Conservation (phyloP, 2,888 invertebrate species). For the Pteria penguin region DNA sequence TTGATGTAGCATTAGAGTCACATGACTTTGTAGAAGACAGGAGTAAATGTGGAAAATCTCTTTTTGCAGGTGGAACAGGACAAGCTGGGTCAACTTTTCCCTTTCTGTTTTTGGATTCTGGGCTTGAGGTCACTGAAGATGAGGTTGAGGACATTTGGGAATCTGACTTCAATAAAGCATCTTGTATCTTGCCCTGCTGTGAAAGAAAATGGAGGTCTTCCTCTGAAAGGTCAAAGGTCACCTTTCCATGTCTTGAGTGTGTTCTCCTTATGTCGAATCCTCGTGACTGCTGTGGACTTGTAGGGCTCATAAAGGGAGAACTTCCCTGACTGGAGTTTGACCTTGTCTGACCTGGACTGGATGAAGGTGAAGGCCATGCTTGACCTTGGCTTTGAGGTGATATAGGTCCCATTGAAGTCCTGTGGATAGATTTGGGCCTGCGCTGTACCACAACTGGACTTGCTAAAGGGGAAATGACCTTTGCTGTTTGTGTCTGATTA, state of each 20-base stretch:
- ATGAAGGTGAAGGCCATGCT: neutral
- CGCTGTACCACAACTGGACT: conserved; percentile 17
- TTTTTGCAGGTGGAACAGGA: conserved; percentile 9
- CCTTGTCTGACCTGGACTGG: conserved; percentile 11
- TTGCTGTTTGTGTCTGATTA: neutral
- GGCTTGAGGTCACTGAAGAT: conserved; percentile 31
- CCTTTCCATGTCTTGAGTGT: conserved; percentile 27
- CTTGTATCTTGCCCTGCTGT: conserved; percentile 31
- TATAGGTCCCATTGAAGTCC: conserved; percentile 12
- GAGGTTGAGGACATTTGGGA: conserved; percentile 16
- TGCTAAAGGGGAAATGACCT: neutral
- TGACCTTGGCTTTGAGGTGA: conserved; percentile 1
- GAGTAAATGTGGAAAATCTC: conserved; percentile 31
- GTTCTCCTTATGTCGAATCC: conserved; percentile 6
- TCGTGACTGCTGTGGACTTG: conserved; percentile 25
- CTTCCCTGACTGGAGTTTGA: conserved; percentile 4
- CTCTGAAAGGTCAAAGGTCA: conserved; percentile 35
- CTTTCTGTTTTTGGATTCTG: conserved; percentile 12
- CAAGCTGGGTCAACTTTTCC: neutral
- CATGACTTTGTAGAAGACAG: conserved; percentile 6
- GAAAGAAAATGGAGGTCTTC: conserved; percentile 43
- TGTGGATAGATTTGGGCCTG: neutral
- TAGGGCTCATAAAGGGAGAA: conserved; percentile 23
- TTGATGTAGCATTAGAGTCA: conserved; percentile 34
- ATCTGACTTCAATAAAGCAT: conserved; percentile 17